Conservation (phyloP, 2,888 invertebrate genomes). For the Unio delphinus region DNA sequence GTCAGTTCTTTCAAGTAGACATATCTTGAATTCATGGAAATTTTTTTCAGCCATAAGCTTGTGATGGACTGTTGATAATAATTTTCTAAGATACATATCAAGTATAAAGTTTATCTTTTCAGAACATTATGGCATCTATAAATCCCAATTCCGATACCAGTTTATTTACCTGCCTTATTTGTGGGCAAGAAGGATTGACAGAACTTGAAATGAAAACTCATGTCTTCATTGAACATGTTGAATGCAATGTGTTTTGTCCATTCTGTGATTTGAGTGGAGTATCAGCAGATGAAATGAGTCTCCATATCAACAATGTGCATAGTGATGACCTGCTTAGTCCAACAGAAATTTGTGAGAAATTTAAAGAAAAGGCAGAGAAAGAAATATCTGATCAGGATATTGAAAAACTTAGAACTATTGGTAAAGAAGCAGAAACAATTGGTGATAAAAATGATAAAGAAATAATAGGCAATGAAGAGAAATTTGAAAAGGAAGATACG, state of each 20-base stretch:
- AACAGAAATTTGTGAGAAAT: constrained; percentile 23
- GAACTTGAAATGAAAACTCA: constrained; percentile 80
- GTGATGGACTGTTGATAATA: no score
- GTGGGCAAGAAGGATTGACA: constrained; percentile 83
- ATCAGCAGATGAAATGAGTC: constrained; percentile 82
- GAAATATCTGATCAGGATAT: constrained; percentile 1
- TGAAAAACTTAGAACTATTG: neutral
- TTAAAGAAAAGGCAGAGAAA: constrained; percentile 9
- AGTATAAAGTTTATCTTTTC: no score
- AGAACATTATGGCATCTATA: no score
- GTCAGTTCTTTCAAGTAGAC: no score
- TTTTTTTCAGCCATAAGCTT: no score
- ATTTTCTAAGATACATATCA: no score
- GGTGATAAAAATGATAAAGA: constrained; percentile 5
- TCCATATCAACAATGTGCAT: constrained; percentile 87
- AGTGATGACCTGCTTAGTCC: constrained; percentile 81
- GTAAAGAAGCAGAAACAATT: neutral
- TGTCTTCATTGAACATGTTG: constrained; percentile 84
- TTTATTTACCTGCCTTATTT: constrained; percentile 80
- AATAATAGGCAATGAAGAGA: neutral
- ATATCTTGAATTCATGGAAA: no score
- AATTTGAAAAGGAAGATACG: neutral
- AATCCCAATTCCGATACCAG: no score
- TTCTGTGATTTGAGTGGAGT: constrained; percentile 86
- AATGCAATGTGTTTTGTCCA: constrained; percentile 85